A percentile compares a stretch with the other conserved stretches of the same genome.
phyloP scores from a whole-genome alignment of 2,888 invertebrate genomes.

The Xestia xanthographa region DNA sequence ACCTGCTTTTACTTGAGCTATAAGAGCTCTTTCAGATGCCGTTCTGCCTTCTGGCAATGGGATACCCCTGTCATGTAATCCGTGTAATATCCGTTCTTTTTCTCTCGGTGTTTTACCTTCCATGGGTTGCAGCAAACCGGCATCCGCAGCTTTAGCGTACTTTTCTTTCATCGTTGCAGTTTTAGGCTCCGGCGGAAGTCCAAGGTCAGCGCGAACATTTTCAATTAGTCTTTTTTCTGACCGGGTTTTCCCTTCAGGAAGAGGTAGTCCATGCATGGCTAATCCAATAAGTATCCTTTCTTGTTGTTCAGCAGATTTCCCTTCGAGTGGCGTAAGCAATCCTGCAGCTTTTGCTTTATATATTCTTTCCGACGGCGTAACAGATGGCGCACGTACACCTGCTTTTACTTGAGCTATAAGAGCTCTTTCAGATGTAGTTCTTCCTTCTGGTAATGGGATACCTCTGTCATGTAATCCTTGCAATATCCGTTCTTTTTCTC shows the following conservation, averaged over 20 bases:
- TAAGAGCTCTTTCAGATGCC: constrained; percentile 1
- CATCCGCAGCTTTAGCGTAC: neutral
- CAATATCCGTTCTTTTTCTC: neutral
- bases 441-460: neutral
- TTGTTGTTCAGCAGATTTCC: neutral
- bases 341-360: neutral
- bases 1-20: constrained; percentile 2
- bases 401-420: neutral
- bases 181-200: constrained; percentile 2
- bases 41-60: neutral
- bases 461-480: neutral
- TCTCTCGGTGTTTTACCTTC: constrained; percentile 16
- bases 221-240: neutral
- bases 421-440: neutral
- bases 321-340: neutral
- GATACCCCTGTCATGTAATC: constrained; percentile 1
- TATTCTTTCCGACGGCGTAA: neutral
- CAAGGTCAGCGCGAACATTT: neutral
- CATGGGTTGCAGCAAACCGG: neutral
- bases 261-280: neutral
- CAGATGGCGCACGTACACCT: neutral
- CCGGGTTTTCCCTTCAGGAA: neutral
- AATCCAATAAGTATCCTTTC: neutral
- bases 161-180: neutral
- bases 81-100: constrained; percentile 14